Evolutionary conservation across 37 sponge, comb jelly and placozoan species (phyloP), one percentile per base, ranked within the genome.

Genomic region (Haliclona indistincta): DNA sequence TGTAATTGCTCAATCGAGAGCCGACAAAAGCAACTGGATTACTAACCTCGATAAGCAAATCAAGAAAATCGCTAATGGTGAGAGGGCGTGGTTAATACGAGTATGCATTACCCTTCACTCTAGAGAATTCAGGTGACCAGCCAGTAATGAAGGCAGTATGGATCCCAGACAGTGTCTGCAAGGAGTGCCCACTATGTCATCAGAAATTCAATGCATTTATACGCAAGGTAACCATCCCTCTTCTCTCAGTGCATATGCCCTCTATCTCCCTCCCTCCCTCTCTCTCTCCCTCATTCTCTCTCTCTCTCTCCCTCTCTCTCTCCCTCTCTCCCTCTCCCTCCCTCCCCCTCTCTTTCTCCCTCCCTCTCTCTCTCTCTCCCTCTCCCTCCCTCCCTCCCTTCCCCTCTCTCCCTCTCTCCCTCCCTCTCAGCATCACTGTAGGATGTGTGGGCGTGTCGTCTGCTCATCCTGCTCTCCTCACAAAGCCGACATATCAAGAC

Each of bases 21-120:
- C 77, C 6, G 94, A 93, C 79, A 88, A 88, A 38, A 70, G 68
- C 25, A 93, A 93, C 44, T 93, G 94, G 94, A 36, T 93, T 7
- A 42, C 76, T 1, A 93, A 93, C 45, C 79, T 93, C 0, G 44
- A 52, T 13, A 93, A 84, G 40, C 71, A 88, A 64, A 88, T 88
- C 40, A 68, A 8, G 33, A 76, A 83, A 64, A n/a, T 56, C 7
- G 56, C 32, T 1, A 39, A 69, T 25, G 64, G 52, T 38, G 34
- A 69, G 63, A 64, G 76, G 68, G 34, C 10, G 63, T 75, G 41
- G 64, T 3, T 37, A 37, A 28, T 39, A 34, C 23, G 8, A 41
- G 49, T 47, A 47, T 47, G 13, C 8, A 17, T 13, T 47, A 17
- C 13, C 49, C 13, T 47, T 47, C 13, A 17, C 49, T 47, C 49